Evolutionary conservation across 2,888 invertebrate species (phyloP).

Genomic region (Plutella xylostella): DNA sequence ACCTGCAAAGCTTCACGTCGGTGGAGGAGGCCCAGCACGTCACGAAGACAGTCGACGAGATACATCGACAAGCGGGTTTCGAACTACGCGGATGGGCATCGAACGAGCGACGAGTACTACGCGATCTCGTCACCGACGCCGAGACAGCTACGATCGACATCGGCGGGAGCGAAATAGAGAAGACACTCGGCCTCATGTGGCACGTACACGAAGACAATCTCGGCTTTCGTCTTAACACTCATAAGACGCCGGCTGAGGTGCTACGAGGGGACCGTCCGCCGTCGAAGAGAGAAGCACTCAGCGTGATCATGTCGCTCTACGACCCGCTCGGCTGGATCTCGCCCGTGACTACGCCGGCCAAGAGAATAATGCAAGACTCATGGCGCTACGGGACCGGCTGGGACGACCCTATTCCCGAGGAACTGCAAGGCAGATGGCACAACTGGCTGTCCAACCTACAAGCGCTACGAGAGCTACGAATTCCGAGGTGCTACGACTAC

Average conservation of each 20-base stretch:
- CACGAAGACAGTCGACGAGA: conserved; percentile 2
- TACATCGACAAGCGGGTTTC: conserved; percentile 8
- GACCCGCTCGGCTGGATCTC: conserved; percentile 16
- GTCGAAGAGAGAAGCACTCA: conserved; percentile 14
- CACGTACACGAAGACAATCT: conserved; percentile 6
- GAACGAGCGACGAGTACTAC: not conserved
- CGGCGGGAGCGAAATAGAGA: conserved; percentile 9
- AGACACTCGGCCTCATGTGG: conserved; percentile 14
- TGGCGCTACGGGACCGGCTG: conserved; percentile 14
- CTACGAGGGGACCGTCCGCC: conserved; percentile 6
- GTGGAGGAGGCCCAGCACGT: conserved; percentile 15
- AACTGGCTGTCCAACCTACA: not conserved
- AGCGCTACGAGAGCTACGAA: not conserved
- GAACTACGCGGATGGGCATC: conserved; percentile 10
- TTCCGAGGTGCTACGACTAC: not conserved
- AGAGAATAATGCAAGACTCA: conserved; percentile 14
- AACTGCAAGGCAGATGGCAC: not conserved
- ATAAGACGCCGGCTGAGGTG: conserved; percentile 3
- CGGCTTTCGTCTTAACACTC: conserved; percentile 10
- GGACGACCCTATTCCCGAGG: conserved; percentile 1
- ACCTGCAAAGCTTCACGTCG: conserved; percentile 20
- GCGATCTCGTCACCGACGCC: not conserved
- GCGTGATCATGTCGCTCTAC: conserved; percentile 12
- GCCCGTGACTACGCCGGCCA: conserved; percentile 14
- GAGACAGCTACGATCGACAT: not conserved